Conservation (phyloP, 2,797 vertebrate genomes). For the Heteromormyrus szaboi region DNA sequence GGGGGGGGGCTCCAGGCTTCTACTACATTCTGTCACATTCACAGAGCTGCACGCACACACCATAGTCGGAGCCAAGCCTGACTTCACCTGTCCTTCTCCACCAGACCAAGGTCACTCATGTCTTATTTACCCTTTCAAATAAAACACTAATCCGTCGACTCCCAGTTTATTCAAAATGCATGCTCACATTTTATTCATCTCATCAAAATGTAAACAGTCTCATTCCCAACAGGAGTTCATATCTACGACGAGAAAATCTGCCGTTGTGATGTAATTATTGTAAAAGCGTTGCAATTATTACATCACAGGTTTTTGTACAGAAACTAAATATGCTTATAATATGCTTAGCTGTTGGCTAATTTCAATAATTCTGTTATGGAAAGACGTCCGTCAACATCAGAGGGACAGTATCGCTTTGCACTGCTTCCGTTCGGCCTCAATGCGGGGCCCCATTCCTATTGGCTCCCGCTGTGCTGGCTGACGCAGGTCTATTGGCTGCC, state of each 20-base stretch:
- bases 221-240: background rate
- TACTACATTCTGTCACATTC: background rate
- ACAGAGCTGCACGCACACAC: background rate
- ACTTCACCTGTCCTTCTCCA: background rate
- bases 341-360: background rate
- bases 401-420: background rate
- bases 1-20: background rate
- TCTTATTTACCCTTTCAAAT: background rate
- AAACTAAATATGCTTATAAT: slow-evolving; percentile 1
- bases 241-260: background rate
- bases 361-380: background rate
- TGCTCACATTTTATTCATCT: background rate
- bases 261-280: background rate
- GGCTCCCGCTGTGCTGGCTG: background rate
- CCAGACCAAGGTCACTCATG: background rate
- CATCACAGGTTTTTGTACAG: background rate
- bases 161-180: background rate
- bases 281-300: background rate
- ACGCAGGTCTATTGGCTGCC: background rate
- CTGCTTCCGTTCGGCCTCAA: background rate
- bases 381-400: background rate
- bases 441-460: background rate
- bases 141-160: background rate
- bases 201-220: background rate
- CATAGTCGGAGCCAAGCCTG: background rate